Conservation (phyloP, 1,140 invertebrate species). For the Drosophila ambigua region DNA sequence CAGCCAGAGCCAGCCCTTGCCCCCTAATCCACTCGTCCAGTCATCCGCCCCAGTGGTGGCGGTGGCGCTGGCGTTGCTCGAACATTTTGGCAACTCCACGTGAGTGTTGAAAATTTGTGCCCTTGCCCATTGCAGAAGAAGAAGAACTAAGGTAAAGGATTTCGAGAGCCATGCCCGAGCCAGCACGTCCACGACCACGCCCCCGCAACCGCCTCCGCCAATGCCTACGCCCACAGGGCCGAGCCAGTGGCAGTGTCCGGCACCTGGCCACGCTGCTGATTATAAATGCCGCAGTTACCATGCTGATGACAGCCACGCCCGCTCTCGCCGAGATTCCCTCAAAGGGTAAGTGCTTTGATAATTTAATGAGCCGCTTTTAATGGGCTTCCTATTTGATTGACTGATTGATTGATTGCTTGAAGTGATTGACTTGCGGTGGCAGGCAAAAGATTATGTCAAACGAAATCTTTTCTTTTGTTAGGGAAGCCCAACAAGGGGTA, state of each 20-base stretch:
- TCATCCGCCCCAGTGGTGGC: background rate
- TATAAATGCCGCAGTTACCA: conserved; percentile 51
- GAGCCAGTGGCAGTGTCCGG: conserved; percentile 5
- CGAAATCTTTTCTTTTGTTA: no score
- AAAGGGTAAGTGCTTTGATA: conserved; percentile 80
- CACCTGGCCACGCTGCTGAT: conserved; percentile 53
- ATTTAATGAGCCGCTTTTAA: conserved; percentile 67
- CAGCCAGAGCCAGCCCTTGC: background rate
- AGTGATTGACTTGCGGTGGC: background rate
- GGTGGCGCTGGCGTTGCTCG: background rate
- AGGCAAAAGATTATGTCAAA: no score
- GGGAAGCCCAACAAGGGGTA: background rate
- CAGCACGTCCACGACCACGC: background rate
- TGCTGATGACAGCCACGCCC: conserved; percentile 66
- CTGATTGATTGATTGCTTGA: conserved; percentile 36
- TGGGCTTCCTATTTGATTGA: conserved; percentile 55
- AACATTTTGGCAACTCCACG: conserved; percentile 39
- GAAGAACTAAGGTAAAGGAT: conserved; percentile 36
- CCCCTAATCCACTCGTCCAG: background rate
- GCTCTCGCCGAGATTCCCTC: conserved; percentile 69
- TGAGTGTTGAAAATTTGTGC: conserved; percentile 30
- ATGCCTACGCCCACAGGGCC: conserved; percentile 10
- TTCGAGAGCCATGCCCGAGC: conserved; percentile 15
- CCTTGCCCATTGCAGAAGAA: conserved; percentile 44
- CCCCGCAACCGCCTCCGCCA: conserved; percentile 12